Percentiles rank a stretch among this genome's conserved stretches.
phyloP scores from a whole-genome alignment of 1,140 invertebrate genomes.

The Araneus ventricosus region DNA sequence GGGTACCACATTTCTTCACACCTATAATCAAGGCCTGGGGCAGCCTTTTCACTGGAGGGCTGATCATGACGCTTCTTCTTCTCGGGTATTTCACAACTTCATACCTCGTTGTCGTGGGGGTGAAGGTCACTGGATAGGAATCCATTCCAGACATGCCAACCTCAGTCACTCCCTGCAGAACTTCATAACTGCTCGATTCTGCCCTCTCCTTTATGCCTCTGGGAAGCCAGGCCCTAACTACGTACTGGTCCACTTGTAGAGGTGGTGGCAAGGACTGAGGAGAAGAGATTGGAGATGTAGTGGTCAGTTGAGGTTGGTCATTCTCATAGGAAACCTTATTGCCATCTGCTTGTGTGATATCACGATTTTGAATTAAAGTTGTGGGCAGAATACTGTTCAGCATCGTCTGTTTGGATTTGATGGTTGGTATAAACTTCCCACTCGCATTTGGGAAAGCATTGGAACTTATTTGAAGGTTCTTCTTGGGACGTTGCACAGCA shows the following conservation, averaged over 20 bases:
- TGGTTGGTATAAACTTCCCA: background rate
- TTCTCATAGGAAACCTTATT: background rate
- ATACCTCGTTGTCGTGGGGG: background rate
- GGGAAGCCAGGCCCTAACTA: conserved; percentile 67
- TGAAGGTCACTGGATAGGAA: background rate
- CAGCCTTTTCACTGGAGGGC: conserved; percentile 81
- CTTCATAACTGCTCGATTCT: conserved; percentile 59
- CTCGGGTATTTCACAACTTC: no score
- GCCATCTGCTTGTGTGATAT: background rate
- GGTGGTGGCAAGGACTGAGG: conserved; percentile 53
- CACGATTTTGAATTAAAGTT: background rate
- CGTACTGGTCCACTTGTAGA: conserved; percentile 63
- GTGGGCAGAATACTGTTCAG: background rate
- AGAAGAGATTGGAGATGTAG: conserved; percentile 7
- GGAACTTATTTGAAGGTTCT: background rate
- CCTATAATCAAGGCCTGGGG: conserved; percentile 94
- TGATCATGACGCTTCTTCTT: conserved; percentile 26
- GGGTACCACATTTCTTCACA: conserved; percentile 94
- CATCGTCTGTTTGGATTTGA: background rate
- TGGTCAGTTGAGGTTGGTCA: background rate
- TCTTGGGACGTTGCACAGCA: background rate
- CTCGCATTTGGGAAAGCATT: background rate
- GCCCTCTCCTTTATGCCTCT: conserved; percentile 72
- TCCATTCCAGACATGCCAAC: background rate
- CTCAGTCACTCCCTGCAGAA: background rate